Evolutionary conservation across 2,113 vertebrate species (phyloP).

Genomic region (Apteryx mantelli): DNA sequence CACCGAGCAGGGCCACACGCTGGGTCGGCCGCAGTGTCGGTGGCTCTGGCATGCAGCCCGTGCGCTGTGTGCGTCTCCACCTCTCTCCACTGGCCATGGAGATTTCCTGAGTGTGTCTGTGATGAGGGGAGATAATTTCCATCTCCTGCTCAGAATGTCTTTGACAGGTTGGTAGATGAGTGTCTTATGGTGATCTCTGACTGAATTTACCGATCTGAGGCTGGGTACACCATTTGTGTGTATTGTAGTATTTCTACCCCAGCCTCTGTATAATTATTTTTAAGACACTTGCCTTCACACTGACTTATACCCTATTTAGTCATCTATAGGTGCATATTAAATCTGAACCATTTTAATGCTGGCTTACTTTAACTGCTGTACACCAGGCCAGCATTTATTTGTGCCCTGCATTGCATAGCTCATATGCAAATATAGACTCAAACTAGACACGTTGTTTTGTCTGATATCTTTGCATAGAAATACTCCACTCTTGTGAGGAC

Average conservation of each 20-base stretch:
- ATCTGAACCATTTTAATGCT: neutral
- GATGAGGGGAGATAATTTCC: neutral
- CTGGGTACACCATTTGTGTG: neutral
- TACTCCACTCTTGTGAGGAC: neutral
- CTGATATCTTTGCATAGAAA: neutral
- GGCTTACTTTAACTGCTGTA: neutral
- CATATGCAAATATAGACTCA: neutral
- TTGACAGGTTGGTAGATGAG: fast-evolving
- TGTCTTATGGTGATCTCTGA: neutral
- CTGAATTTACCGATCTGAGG: neutral
- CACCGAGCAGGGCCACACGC: too few relatives aligned
- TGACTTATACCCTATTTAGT: neutral
- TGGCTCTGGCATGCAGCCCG: neutral
- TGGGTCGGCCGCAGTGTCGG: fast-evolving
- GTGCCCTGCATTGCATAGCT: neutral
- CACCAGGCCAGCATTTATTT: neutral
- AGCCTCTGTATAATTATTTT: neutral
- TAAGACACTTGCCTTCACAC: neutral
- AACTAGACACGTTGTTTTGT: neutral
- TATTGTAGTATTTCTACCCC: neutral
- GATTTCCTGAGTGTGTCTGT: neutral
- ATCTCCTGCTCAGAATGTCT: neutral
- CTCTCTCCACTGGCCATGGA: neutral
- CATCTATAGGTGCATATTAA: neutral
- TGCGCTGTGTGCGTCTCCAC: neutral